These are phyloP conservation scores for Eurystomus glaucurus DNA, from an alignment of 2,797 vertebrate species.

Conservation along the genomic window DNA sequence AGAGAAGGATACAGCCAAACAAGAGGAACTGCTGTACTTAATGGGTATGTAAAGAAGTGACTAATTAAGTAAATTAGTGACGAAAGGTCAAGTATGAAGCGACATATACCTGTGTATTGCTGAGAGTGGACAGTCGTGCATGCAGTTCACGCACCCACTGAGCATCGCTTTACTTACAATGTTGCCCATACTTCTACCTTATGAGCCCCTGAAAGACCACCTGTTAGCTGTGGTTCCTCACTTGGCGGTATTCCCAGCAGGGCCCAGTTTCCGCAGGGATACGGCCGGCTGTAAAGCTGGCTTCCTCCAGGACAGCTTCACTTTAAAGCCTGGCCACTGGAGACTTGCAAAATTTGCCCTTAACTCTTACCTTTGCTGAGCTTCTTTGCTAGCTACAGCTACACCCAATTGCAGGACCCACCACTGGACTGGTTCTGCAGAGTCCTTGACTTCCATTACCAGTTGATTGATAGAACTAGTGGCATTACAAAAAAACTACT, in stretches of 20 bases:
- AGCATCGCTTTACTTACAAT: neutral
- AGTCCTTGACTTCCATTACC: neutral
- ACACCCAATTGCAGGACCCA: neutral
- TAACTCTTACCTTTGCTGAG: neutral
- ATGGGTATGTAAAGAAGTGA: conserved; percentile 69
- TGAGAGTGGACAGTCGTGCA: neutral
- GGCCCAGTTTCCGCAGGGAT: neutral
- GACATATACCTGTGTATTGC: neutral
- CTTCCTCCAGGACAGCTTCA: neutral
- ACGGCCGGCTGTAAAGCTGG: neutral
- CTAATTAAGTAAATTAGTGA: neutral
- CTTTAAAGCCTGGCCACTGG: neutral
- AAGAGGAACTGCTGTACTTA: conserved; percentile 59
- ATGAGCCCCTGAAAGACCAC: neutral
- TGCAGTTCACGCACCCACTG: neutral
- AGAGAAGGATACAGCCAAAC: conserved; percentile 71
- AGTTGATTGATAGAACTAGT: neutral
- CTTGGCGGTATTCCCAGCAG: neutral
- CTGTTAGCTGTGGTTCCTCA: neutral
- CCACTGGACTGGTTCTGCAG: neutral
- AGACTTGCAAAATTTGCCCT: neutral
- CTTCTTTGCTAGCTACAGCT: neutral
- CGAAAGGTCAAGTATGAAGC: neutral
- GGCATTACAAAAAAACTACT: neutral
- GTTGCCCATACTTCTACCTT: neutral